A percentile compares a stretch with the other conserved stretches of the same genome.
Evolutionary conservation across 2,113 vertebrate genomes (phyloP).

Genomic region (Tapirus terrestris): DNA sequence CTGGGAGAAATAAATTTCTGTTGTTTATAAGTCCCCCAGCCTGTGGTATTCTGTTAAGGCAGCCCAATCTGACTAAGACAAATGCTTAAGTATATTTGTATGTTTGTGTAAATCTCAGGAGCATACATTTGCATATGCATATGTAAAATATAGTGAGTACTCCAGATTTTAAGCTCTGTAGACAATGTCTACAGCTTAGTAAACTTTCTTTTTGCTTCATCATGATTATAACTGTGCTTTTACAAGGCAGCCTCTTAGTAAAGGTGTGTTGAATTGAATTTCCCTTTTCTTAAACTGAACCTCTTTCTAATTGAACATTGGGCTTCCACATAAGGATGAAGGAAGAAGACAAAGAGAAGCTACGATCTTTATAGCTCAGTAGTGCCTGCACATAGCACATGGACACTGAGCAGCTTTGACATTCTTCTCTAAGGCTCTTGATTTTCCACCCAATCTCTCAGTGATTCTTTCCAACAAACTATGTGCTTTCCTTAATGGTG

Average conservation of each 20-base stretch:
- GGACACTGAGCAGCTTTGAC: rapidly evolving
- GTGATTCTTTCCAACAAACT: neutral
- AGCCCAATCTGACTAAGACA: neutral
- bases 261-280: neutral
- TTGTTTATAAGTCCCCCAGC: neutral
- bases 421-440: neutral
- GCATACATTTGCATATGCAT: neutral
- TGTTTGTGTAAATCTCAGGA: neutral
- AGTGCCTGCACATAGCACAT: rapidly evolving
- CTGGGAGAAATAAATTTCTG: neutral
- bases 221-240: neutral
- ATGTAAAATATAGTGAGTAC: neutral
- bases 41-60: too few species aligned
- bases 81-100: neutral
- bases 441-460: neutral
- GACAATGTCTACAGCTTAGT: neutral
- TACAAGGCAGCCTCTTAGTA: neutral
- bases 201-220: neutral
- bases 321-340: neutral
- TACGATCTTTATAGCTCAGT: neutral
- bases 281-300: neutral
- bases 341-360: neutral
- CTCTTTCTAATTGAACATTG: neutral
- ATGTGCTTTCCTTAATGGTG: neutral
- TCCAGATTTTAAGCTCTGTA: neutral